Evolutionary conservation across 2,888 invertebrate genomes (phyloP).

Genomic region (Xanthorhoe spadicearia): DNA sequence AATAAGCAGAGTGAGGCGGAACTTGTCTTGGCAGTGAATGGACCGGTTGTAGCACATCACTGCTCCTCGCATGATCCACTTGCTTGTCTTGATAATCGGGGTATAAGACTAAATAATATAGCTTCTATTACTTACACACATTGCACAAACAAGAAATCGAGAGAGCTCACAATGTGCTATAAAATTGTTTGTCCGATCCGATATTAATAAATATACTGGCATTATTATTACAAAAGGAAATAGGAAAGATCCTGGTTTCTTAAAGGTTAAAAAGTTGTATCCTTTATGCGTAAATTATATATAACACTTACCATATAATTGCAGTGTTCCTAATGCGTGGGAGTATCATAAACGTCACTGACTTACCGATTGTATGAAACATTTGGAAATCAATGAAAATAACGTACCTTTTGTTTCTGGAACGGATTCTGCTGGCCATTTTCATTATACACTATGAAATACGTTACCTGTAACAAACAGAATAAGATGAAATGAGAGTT

Average conservation of each 20-base stretch:
- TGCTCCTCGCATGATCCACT: conserved; percentile 30
- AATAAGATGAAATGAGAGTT: background rate
- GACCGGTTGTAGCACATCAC: conserved; percentile 41
- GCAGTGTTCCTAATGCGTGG: background rate
- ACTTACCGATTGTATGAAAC: background rate
- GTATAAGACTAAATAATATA: background rate
- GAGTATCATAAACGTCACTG: background rate
- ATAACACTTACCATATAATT: background rate
- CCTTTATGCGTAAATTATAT: background rate
- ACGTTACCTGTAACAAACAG: conserved; percentile 34
- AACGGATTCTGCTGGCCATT: conserved; percentile 1
- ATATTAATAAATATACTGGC: background rate
- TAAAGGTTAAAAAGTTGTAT: background rate
- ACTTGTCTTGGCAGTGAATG: conserved; percentile 43
- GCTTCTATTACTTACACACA: background rate
- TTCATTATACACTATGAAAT: conserved; percentile 7
- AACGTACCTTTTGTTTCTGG: conserved; percentile 24
- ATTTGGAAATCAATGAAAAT: background rate
- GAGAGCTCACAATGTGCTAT: background rate
- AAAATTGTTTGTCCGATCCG: background rate
- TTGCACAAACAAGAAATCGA: background rate
- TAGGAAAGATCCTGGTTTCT: background rate
- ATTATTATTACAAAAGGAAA: background rate
- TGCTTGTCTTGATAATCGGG: conserved; percentile 19
- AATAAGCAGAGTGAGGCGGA: conserved; percentile 43